Evolutionary conservation across 2,888 invertebrate species (phyloP).

Genomic region (Lithophane leautieri): DNA sequence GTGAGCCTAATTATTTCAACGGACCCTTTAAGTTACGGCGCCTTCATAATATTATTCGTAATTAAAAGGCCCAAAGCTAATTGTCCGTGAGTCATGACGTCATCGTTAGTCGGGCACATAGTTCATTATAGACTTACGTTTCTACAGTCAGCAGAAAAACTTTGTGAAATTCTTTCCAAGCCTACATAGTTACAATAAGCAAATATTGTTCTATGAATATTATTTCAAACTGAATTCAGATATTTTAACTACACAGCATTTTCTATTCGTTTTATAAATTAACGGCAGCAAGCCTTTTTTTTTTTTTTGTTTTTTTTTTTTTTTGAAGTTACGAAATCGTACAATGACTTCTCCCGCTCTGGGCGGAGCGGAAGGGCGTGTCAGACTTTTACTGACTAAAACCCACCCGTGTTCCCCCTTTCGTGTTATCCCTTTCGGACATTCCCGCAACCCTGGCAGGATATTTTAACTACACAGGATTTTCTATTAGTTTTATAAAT

Average conservation of each 20-base stretch:
- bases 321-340: no score
- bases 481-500: background rate
- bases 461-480: background rate
- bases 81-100: slow-evolving; percentile 82
- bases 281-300: background rate
- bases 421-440: no score
- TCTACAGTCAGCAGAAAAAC: slow-evolving; percentile 33
- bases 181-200: background rate
- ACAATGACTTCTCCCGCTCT: no score
- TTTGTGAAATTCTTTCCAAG: background rate
- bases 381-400: no score
- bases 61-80: slow-evolving; percentile 85
- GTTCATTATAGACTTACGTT: slow-evolving; percentile 74
- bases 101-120: slow-evolving; percentile 76
- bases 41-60: slow-evolving; percentile 85
- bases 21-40: slow-evolving; percentile 80
- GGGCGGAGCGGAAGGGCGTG: no score
- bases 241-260: background rate
- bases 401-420: no score
- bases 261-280: slow-evolving; percentile 1
- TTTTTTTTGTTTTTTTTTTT: no score
- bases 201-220: background rate
- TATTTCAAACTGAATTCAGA: background rate
- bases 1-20: slow-evolving; percentile 85
- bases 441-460: no score